Base-by-base conservation (phyloP, 2,797 vertebrate species). In the Enteromius anoplus region DNA sequence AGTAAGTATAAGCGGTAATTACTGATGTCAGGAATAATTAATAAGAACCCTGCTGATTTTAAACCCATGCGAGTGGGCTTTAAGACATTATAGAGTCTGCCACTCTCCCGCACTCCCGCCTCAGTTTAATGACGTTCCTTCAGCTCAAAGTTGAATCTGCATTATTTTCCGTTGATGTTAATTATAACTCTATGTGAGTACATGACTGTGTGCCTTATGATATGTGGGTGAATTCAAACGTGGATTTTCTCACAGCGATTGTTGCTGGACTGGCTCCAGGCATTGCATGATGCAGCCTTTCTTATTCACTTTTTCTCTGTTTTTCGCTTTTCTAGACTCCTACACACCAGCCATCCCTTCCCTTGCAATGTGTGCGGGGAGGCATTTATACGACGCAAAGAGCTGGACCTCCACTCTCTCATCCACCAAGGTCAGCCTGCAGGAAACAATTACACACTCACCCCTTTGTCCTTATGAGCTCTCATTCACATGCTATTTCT, bases 271-370 rank as follows among this genome's bases (percentile, higher is more conserved):
- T 49, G 29, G 55, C 80, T 81, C 55, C 58, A 49, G 69, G 80
- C 55, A 64, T 42, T 65, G 62, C 29, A 78, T 64, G n/a, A 37
- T 47, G 40, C 42, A 75, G 34, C 21, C 47, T 70, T 71, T 78
- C 77, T 65, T 34, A 73, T 75, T 76, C 29, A 32, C 29, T 51
- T 45, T 75, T 21, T 53, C 17, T 62, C 10, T 49, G 62, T 85
- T 75, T 21, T 64, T 19, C 68, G 1, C 58, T 69, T 9, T 7
- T 72, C 77, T 88, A 96, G 95, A 88, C 92, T 96, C 83, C 95
- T 96, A 23, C 97, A 98, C 92, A 97, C 96, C 0, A 97, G 96
- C 42, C 96, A 96, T 26, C 96, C 97, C 0, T 98, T 97, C 85
- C 96, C 95, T 23, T 98, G 97, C 68, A 85, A 87, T 0, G 93